Base-by-base conservation (phyloP, 35 echinoderm and acorn worm species). In the Lytechinus variegatus region DNA sequence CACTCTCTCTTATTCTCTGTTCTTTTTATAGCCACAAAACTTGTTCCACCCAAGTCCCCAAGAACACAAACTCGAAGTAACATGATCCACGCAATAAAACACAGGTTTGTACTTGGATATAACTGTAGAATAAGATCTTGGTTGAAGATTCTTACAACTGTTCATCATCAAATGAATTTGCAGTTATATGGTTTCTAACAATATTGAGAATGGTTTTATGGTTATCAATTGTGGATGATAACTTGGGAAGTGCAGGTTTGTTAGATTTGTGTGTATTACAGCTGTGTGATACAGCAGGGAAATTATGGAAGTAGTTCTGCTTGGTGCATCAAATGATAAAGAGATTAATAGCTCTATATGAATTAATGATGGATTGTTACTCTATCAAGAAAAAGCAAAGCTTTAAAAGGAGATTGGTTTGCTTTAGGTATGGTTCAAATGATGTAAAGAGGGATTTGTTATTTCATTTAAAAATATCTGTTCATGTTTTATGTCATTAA, bases 41-140 rank as follows among this genome's bases (percentile, higher is more conserved):
- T 79, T 94, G 6, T 92, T 95, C 24, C 95, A 71, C 97, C 96
- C 19, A 91, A 93, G 51, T 96, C 95, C 7, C 94, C 94, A 0
- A 14, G 95, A 60, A 95, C 94, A 27, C 53, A 9, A 10, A 56
- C 86, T 54, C 87, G 91, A 27, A 97, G 87, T 44, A 97, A 95
- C 92, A 97, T 97, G 97, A 79, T 95, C 92, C 97, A 97, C 95
- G 61, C 87, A 71, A 97, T 97, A 61, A 97, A 97, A 66, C 97
- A 97, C 86, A 96, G 97, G 97, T 97, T 54, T 91, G 95, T 97
- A 54, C 53, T 5, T 8, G 28, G 54, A 52, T 27, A 55, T 92
- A 13, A 27, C 92, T 58, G 57, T 53, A 24, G 66, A 79, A 24
- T 24, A 79, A 44, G 33, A 44, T 44, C 33, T 44, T 44, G 33